Conservation (phyloP, 2,113 vertebrate genomes). For the Colossoma macropomum region DNA sequence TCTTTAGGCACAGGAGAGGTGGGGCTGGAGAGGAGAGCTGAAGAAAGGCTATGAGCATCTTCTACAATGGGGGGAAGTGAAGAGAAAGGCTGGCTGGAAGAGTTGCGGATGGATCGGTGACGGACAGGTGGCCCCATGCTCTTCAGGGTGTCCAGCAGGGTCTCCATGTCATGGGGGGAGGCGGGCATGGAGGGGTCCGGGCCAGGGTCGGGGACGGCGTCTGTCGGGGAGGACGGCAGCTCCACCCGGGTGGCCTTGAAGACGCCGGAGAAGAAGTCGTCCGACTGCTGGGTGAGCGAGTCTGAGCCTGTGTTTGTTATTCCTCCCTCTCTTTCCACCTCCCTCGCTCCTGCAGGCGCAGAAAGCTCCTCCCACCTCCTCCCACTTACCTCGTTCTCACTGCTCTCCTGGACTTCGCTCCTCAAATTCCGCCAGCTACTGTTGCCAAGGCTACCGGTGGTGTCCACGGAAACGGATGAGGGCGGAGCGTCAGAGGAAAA, state of each 20-base stretch:
- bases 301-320: constrained; percentile 53
- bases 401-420: constrained; percentile 53
- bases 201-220: constrained; percentile 59
- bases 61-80: constrained; percentile 84
- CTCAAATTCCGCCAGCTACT: constrained; percentile 48
- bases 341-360: constrained; percentile 63
- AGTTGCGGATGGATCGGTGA: constrained; percentile 65
- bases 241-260: constrained; percentile 75
- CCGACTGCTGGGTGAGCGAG: constrained; percentile 5
- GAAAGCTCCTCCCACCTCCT: constrained; percentile 65
- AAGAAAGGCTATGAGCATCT: constrained; percentile 65
- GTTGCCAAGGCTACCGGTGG: constrained; percentile 42
- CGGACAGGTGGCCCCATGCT: constrained; percentile 84
- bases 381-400: constrained; percentile 46
- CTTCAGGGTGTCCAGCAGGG: constrained; percentile 85
- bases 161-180: constrained; percentile 83
- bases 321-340: constrained; percentile 39
- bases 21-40: background rate
- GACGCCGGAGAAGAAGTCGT: constrained; percentile 57
- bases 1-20: background rate
- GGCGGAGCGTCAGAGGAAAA: constrained; percentile 30
- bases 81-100: constrained; percentile 62
- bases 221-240: constrained; percentile 63
- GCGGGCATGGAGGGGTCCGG: constrained; percentile 71
- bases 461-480: constrained; percentile 42